Evolutionary conservation across 2,888 invertebrate species (phyloP).

Genomic region (Subacronicta megacephala): DNA sequence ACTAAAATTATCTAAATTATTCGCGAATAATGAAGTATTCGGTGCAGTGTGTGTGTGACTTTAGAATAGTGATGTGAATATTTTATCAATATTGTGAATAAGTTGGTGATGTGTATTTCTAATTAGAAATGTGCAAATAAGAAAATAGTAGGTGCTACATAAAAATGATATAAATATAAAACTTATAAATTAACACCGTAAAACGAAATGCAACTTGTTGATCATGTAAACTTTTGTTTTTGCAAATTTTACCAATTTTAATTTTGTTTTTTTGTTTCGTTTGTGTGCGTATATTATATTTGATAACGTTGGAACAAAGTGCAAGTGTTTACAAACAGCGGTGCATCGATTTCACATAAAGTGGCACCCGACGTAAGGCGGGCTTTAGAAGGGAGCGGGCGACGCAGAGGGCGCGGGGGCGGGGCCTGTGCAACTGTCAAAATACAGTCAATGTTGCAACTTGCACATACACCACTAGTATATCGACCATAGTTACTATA

Average conservation of each 20-base stretch:
- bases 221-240: constrained; percentile 26
- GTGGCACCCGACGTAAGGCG: constrained; percentile 60
- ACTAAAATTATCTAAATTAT: constrained; percentile 23
- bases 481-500: too few species aligned
- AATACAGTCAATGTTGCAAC: too few species aligned
- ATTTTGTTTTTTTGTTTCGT: not conserved
- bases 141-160: not conserved
- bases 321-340: constrained; percentile 88
- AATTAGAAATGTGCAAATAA: constrained; percentile 3
- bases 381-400: constrained; percentile 32
- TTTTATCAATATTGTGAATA: constrained; percentile 4
- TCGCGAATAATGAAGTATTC: constrained; percentile 3
- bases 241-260: not conserved
- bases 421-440: constrained; percentile 41
- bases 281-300: constrained; percentile 25
- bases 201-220: constrained; percentile 66
- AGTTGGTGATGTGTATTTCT: not conserved
- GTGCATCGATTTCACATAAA: constrained; percentile 89
- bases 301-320: constrained; percentile 52
- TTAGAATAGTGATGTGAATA: constrained; percentile 22
- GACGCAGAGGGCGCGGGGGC: constrained; percentile 48
- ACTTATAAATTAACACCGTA: not conserved
- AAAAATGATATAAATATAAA: not conserved
- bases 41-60: constrained; percentile 34
- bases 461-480: too few species aligned